Base-by-base conservation (phyloP, 2,113 vertebrate genomes). In the Galemys pyrenaicus region DNA sequence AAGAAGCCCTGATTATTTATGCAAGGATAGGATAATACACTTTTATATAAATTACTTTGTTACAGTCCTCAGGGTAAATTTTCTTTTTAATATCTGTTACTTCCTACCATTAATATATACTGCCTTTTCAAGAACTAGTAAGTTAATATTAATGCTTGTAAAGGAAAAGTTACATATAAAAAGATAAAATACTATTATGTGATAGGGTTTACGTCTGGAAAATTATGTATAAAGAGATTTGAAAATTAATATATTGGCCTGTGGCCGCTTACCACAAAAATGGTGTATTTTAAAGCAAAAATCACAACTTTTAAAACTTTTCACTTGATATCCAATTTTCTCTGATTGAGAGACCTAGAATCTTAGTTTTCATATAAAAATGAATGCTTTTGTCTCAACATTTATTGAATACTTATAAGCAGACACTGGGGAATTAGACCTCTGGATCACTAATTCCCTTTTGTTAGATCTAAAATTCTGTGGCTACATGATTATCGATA, bases 81-180 rank as follows among this genome's bases (percentile, higher is more conserved):
- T 90, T 8, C 28, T 79, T 74, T 84, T 87, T 35, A 54, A 0
- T 89, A 46, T 58, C 54, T 79, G 16, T 46, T 93, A 70, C 44
- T 77, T 96, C 22, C 35, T 91, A 75, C 24, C 87, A 9, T 77
- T 83, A 51, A 74, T 67, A 79, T 46, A 35, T 74, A 68, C 26
- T 65, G 28, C 32, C 73, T 88, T 56, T 56, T 96, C 60, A 95
- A 70, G 30, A 71, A 95, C 44, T 77, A 95, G 51, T 81, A 85
- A 71, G 32, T 75, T 78, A 82, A 32, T 32, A n/a, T 64, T 37
- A 87, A 51, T 97, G 74, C n/a, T 82, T 87, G 4, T 71, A 82
- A 83, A 94, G 30, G 78, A 68, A 96, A 91, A 74, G 41, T 32
- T 74, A 26, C 54, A 41, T 60, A 54, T 79, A 19, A 70, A 74